Evolutionary conservation across 2,113 vertebrate genomes (phyloP), one percentile per base, ranked within the genome.

Genomic region (Coryphaenoides rupestris): DNA sequence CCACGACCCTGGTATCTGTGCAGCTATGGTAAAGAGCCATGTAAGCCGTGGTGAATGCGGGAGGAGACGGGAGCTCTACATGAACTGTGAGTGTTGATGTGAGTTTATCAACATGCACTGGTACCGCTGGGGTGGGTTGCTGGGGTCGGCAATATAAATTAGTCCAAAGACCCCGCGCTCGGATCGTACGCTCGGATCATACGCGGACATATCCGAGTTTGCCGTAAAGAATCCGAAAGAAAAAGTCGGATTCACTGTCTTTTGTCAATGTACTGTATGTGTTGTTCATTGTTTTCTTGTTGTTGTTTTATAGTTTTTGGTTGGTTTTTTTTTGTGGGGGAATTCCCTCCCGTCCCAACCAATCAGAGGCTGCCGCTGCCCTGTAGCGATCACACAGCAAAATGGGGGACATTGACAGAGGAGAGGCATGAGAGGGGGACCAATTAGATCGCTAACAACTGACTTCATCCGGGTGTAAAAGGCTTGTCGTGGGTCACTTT

Each of bases 401-500:
- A 77, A 75, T 78, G 47, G 73, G 77, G 78, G 78, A 83, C 83
- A 87, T 72, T 79, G 80, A 89, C 81, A 88, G 81, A 86, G 81
- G 86, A 86, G 79, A 88, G 84, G 85, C 84, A 89, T 87, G 87
- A 89, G 46, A 70, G 70, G 82, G n/a, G 86, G 72, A 89, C 82
- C 85, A 84, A 86, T 85, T 84, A 46, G 62, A 86, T 85, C 78
- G 70, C 77, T 80, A 74, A 87, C 79, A 74, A 86, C 82, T 85
- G 90, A 92, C 90, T 91, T 92, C 90, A 92, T 91, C 84, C 74
- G 80, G 46, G 81, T 86, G 86, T 87, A 86, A 88, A 90, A 92
- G 86, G 84, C 79, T 84, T 78, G 64, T 69, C 76, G 67, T 77
- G 73, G 74, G 73, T 85, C 3, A 77, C 89, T 89, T 90, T 91